Base-by-base conservation (phyloP, 1,140 invertebrate genomes). In the Mesaphorura yosii region DNA sequence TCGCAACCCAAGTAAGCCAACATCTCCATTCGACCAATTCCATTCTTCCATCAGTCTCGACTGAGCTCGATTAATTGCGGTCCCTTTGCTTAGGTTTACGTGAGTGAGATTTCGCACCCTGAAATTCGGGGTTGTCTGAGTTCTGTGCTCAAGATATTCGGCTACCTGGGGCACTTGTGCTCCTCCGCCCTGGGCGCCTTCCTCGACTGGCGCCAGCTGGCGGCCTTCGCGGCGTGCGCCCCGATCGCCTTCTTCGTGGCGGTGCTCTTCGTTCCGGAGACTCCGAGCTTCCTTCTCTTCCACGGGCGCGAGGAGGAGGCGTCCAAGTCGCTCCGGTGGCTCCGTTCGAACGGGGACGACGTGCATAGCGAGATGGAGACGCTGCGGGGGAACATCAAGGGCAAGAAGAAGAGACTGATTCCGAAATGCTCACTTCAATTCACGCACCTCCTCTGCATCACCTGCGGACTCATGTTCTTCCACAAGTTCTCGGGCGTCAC, bases 91-190 rank as follows among this genome's bases (percentile, higher is more conserved):
- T 71, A 83, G 79, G 82, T 91, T 49, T 93, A 92, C 70, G 81
- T 92, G 56, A 88, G 84, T 50, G 89, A 94, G 74, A 89, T 89
- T 62, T 83, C 88, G 14, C 80, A 86, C 29, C 83, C 87, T 15
- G 80, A 84, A 46, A 83, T 89, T 51, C 71, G 89, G 61, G 89
- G 88, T 1, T 81, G 84, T 56, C 73, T 92, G 20, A 88, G 85
- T 59, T 84, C 87, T 7, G 78, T 88, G 55, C 72, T 86, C 38
- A 91, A 92, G 71, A 61, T 78, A 47, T 67, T 65, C 25, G 81
- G 83, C n/a, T 85, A 88, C 64, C 75, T 88, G 27, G 89, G 89
- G 14, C 81, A 90, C 39, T 71, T 91, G 3, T 75, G 85, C 26
- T 82, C 83, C 3, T 90, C 86, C 70, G 78, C 81, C 7, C 73